Evolutionary conservation across 2,888 invertebrate genomes (phyloP), one percentile per base, ranked within the genome.

Genomic region (Tholera decimalis): DNA sequence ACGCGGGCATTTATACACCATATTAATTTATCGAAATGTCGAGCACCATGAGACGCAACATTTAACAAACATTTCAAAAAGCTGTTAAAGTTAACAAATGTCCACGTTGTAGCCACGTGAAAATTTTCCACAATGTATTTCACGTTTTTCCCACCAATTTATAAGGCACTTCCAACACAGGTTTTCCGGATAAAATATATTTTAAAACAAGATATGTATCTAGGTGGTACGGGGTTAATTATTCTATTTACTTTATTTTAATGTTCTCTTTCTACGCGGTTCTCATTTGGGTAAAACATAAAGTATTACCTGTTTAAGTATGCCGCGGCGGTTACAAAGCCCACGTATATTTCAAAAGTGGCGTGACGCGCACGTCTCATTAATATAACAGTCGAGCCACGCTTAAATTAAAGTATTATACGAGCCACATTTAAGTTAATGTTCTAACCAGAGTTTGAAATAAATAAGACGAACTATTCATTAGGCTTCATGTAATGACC

Each of bases 301-400:
- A 73, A 64, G 55, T 75, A 74, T 80, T 76, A 73, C 73, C 71
- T 77, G 66, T 79, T 77, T 76, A 63, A 71, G 77, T 83, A 83
- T 78, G 79, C 78, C 50, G 64, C 49, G 49, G 67, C 51, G 53
- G 73, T 72, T 64, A 69, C 70, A 66, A 65, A 70, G 57, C 70
- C 70, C 66, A 49, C 68, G 65, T 71, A 71, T 79, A 76, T 82
- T 80, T 80, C 66, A 62, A 47, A 65, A 78, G 69, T 76, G 73
- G 69, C 50, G 69, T 77, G 72, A 79, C 71, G 61, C 56, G 68
- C 77, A 75, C 77, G 57, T 71, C 75, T 77, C 77, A 73, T 83
- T 83, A 80, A 58, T 72, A 61, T 62, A 70, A 74, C 53, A 62
- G 46, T 54, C 64, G 56, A 58, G 71, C 49, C 56, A 58, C 49